phyloP scores from a whole-genome alignment of 1,140 invertebrate genomes.

The Solenopsis invicta region DNA sequence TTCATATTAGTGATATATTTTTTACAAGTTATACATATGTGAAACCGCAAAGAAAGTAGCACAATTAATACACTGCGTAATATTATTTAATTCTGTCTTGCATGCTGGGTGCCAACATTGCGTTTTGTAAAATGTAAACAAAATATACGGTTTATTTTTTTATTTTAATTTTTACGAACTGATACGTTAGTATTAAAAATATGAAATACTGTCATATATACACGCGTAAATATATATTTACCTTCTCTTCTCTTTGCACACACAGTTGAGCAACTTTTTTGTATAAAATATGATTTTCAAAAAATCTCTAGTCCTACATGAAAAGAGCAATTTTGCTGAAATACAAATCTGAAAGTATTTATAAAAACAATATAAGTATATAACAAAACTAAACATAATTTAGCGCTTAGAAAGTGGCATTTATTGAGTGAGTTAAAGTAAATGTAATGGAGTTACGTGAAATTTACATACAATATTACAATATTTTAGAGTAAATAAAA shows the following conservation, averaged over 20 bases:
- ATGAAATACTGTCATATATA: neutral
- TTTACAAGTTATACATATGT: constrained; percentile 1
- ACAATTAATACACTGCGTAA: neutral
- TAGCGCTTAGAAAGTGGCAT: too few relatives aligned
- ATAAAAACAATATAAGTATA: too few relatives aligned
- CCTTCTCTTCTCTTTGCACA: too few relatives aligned
- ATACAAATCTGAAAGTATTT: too few relatives aligned
- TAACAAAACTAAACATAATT: too few relatives aligned
- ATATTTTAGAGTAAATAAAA: neutral
- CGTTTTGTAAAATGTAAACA: neutral
- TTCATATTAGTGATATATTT: constrained; percentile 37
- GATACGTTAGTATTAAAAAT: neutral
- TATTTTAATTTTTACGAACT: neutral
- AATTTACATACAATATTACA: too few relatives aligned
- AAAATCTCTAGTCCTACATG: neutral
- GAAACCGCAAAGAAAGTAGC: neutral
- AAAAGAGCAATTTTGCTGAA: too few relatives aligned
- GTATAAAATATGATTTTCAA: neutral
- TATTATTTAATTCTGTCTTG: neutral
- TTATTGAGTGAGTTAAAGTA: too few relatives aligned
- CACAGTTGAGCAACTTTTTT: constrained; percentile 1
- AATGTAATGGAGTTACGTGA: too few relatives aligned
- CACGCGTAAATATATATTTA: neutral
- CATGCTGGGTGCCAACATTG: neutral
- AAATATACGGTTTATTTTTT: neutral